Conservation (phyloP, 2,113 vertebrate species). For the Oxyura jamaicensis region DNA sequence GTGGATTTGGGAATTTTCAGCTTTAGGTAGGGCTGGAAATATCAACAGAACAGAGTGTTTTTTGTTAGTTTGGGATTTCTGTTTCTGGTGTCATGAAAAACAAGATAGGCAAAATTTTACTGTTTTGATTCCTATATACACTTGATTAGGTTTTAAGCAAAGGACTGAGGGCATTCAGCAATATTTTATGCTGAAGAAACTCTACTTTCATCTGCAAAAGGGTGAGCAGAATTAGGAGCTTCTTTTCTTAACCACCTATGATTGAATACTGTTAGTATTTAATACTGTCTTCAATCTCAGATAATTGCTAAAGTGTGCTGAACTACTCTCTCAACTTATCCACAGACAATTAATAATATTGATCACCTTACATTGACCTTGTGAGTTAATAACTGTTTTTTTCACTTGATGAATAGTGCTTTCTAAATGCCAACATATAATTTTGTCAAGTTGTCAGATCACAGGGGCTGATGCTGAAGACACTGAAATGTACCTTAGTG, state of each 20-base stretch:
- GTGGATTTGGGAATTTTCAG: not conserved
- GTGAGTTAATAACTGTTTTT: not conserved
- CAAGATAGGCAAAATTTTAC: not conserved
- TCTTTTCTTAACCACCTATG: not conserved
- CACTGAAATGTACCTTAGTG: not conserved
- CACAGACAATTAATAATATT: slow-evolving; percentile 41
- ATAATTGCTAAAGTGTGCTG: not conserved
- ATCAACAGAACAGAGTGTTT: not conserved
- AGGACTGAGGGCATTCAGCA: not conserved
- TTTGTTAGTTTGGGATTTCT: not conserved
- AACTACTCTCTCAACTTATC: slow-evolving; percentile 31
- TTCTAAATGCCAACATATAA: not conserved
- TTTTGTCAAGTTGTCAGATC: not conserved
- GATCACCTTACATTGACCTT: slow-evolving; percentile 23
- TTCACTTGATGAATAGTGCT: not conserved
- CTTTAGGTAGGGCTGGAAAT: not conserved
- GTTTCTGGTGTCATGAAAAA: not conserved
- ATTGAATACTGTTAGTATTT: slow-evolving; percentile 14
- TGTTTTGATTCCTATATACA: not conserved
- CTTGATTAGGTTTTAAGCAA: not conserved
- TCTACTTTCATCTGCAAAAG: not conserved
- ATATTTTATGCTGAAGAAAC: not conserved
- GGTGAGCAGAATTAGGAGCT: not conserved
- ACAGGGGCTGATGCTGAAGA: not conserved
- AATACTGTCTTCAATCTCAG: slow-evolving; percentile 7